These are phyloP conservation scores for Cassiopea andromeda DNA, from an alignment of 30 jellyfish, hydroid and myxozoan species.

Conservation along the genomic window DNA sequence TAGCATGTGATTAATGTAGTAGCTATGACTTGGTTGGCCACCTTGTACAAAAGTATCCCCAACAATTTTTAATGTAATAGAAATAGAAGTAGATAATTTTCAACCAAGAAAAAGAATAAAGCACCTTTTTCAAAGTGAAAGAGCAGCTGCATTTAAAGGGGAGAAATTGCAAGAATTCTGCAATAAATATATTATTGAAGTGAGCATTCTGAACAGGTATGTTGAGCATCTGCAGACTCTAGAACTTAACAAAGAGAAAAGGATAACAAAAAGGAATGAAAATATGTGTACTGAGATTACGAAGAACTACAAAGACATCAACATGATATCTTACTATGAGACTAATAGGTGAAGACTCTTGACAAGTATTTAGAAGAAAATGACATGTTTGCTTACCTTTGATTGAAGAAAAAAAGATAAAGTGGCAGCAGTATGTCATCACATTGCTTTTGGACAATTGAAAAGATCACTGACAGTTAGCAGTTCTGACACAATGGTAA, in stretches of 20 bases:
- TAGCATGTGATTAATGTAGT: not conserved
- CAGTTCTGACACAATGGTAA: not conserved
- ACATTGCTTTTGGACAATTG: not conserved
- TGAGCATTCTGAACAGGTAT: not conserved
- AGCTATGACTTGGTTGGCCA: slow-evolving; percentile 38
- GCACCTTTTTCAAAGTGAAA: not conserved
- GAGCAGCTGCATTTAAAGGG: not conserved
- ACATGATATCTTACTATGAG: slow-evolving; percentile 7
- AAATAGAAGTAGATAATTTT: slow-evolving; percentile 41
- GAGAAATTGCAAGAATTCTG: slow-evolving; percentile 14
- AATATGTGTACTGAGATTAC: not conserved
- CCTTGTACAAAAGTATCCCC: slow-evolving; percentile 36
- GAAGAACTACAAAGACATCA: slow-evolving; percentile 22
- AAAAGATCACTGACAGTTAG: not conserved
- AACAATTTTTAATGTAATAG: not conserved
- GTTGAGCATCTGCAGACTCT: slow-evolving; percentile 15
- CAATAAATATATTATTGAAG: slow-evolving; percentile 7
- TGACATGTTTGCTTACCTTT: not conserved
- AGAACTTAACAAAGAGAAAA: not conserved
- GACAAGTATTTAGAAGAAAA: slow-evolving; percentile 33
- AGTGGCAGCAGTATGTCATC: slow-evolving; percentile 1
- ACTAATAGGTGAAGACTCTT: slow-evolving; percentile 1
- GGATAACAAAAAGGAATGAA: not conserved
- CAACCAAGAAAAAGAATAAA: slow-evolving; percentile 34
- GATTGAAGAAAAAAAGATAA: slow-evolving; percentile 2